Evolutionary conservation across 2,113 vertebrate species (phyloP), one percentile per base, ranked within the genome.

Genomic region (Rhabdomys dilectus): DNA sequence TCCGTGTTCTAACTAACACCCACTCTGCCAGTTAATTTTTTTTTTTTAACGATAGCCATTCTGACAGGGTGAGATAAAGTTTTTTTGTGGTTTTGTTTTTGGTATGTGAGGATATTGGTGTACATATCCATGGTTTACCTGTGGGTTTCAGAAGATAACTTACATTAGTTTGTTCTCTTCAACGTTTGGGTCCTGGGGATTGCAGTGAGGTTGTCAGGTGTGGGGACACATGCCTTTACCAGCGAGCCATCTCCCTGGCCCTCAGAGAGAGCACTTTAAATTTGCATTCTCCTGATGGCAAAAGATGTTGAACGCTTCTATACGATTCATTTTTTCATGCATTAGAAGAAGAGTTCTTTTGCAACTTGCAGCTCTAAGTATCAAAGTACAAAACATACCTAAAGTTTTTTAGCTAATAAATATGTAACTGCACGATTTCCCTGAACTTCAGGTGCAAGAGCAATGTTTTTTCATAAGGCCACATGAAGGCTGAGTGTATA

Each of bases 351-450:
- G 73, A 91, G n/a, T 39, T 19, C 16, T 39, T 91, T 75, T 85
- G 42, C 42, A 91, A 17, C 51, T 93, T 82, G 53, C 75, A 77
- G 45, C 3, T 73, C 51, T 82, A 36, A 39, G 58, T 88, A 51
- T 77, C 75, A 31, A 77, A 51, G 75, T 36, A 92, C 80, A 90
- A 53, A 93, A 62, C 84, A 89, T 81, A 84, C 84, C 70, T 77
- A 62, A 94, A 62, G 22, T 80, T 91, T 94, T 93, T 92, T 29
- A 91, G 17, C 3, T 77, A 78, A 6, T n/a, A n/a, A n/a, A n/a
- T 88, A 60, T 26, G 16, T 88, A 87, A 87, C 51, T 90, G 11
- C 21, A 94, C 21, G 42, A 0, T 92, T 88, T 66, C 90, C 82
- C 22, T 89, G 31, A 64, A 76, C 42, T 70, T 88, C 1, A 68